Base-by-base conservation (phyloP, 2,113 vertebrate species). In the Leptobrachium ailaonicum region DNA sequence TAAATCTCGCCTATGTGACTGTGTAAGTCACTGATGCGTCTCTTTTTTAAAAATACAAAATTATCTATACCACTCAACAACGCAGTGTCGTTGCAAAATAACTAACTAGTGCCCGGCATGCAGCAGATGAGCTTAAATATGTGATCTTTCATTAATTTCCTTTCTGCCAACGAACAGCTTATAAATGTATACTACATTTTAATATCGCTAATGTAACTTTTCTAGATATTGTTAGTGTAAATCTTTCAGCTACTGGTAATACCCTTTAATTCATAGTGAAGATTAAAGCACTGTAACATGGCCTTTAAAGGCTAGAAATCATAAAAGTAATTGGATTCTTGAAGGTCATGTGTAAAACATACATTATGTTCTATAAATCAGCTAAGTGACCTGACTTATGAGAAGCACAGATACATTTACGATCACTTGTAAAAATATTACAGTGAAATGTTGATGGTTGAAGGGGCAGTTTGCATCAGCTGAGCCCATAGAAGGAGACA, bases 331-430 rank as follows among this genome's bases (percentile, higher is more conserved):
- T 79, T 79, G 69, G 5, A 62, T 79, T 73, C 40, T 79, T 72
- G 62, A 79, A 79, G 77, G 77, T 79, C 77, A 79, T 79, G 66
- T 79, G 77, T 79, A 79, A 79, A 79, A 66, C 70, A 66, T 73
- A 79, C 71, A 56, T 79, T 72, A 72, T 79, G 62, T 42, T 73
- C 47, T 5, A 68, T 66, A 56, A 79, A 73, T 79, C 77, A 73
- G 47, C 60, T 43, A 66, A 66, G 41, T 66, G 70, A 79, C 70
- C 47, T 79, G 70, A 79, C 77, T 56, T 72, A 66, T 79, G 60
- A 14, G 50, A 44, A 73, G 45, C 71, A 43, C 58, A 79, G 70
- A 79, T 50, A 66, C 77, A 66, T 79, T 79, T 73, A 72, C 45
- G 47, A 79, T 66, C n/a, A 13, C 45, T 32, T 72, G 77, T 66